Evolutionary conservation across 2,888 invertebrate genomes (phyloP).

Genomic region (Ornithoptera alexandrae): DNA sequence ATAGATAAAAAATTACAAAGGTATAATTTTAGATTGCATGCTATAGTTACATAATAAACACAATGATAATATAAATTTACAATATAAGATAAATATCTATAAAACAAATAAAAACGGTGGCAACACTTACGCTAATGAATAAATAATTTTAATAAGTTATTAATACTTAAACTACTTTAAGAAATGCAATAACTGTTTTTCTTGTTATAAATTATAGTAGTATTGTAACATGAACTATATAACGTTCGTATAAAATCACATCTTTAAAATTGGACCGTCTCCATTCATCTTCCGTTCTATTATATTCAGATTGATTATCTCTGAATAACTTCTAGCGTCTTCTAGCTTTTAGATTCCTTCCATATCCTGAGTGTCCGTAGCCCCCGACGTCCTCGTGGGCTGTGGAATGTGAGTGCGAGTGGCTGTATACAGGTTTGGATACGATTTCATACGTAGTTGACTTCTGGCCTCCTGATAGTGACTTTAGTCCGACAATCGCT

Average conservation of each 20-base stretch:
- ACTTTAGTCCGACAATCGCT: slow-evolving; percentile 87
- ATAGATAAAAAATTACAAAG: background rate
- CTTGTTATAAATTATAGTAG: slow-evolving; percentile 9
- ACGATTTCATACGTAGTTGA: slow-evolving; percentile 92
- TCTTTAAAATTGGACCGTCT: background rate
- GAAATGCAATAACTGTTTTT: slow-evolving; percentile 25
- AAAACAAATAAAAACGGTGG: slow-evolving; percentile 10
- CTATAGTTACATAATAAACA: background rate
- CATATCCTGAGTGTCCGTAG: slow-evolving; percentile 79
- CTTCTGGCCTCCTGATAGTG: slow-evolving; percentile 84
- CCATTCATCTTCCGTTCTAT: background rate
- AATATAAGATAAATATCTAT: background rate
- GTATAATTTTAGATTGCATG: background rate
- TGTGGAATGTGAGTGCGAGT: slow-evolving; percentile 80
- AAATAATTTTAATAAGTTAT: slow-evolving; percentile 23
- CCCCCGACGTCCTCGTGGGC: slow-evolving; percentile 80
- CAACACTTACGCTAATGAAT: slow-evolving; percentile 23
- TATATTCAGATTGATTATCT: background rate
- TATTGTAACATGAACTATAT: background rate
- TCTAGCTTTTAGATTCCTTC: slow-evolving; percentile 60
- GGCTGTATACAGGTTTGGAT: slow-evolving; percentile 88
- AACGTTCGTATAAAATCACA: slow-evolving; percentile 2
- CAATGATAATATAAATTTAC: background rate
- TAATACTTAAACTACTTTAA: slow-evolving; percentile 4
- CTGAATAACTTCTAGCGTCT: slow-evolving; percentile 40